Evolutionary conservation across 2,113 vertebrate species (phyloP).

Genomic region (Orthonyx spaldingii): DNA sequence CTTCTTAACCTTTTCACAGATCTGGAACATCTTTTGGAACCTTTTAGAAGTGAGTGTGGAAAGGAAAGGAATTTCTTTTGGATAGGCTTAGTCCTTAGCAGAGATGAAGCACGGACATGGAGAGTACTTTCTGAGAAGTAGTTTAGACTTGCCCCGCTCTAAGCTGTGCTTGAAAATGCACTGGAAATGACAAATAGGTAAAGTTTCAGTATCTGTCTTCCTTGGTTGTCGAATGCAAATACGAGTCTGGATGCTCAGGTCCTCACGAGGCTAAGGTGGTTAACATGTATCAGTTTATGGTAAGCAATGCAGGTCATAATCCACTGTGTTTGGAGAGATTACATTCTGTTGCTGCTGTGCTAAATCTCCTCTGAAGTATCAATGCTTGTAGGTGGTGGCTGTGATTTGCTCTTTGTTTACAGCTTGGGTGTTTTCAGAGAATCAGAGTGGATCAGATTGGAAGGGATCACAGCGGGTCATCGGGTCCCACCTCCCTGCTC

Average conservation of each 20-base stretch:
- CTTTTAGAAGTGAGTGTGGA: not conserved
- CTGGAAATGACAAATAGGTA: not conserved
- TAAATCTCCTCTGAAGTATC: not conserved
- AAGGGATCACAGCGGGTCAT: not conserved
- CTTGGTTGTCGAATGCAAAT: not conserved
- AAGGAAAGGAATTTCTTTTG: not conserved
- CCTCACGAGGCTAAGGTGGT: not conserved
- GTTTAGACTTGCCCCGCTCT: not conserved
- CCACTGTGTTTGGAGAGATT: not conserved
- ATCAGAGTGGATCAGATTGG: not conserved
- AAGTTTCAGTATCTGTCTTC: not conserved
- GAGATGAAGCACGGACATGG: rapidly evolving
- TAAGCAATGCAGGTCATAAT: not conserved
- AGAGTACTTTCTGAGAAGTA: not conserved
- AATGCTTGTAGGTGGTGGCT: not conserved
- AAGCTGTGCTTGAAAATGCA: not conserved
- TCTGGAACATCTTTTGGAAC: not conserved
- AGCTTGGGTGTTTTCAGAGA: not conserved
- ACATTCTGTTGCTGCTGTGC: not conserved
- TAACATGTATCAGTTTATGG: not conserved
- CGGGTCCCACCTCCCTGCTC: not conserved
- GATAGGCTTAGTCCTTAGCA: not conserved
- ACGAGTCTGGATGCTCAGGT: not conserved
- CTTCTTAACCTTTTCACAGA: not conserved
- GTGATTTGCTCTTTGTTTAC: not conserved